Base-by-base conservation (phyloP, 2,888 invertebrate species). In the Zaprionus obscuricornis region DNA sequence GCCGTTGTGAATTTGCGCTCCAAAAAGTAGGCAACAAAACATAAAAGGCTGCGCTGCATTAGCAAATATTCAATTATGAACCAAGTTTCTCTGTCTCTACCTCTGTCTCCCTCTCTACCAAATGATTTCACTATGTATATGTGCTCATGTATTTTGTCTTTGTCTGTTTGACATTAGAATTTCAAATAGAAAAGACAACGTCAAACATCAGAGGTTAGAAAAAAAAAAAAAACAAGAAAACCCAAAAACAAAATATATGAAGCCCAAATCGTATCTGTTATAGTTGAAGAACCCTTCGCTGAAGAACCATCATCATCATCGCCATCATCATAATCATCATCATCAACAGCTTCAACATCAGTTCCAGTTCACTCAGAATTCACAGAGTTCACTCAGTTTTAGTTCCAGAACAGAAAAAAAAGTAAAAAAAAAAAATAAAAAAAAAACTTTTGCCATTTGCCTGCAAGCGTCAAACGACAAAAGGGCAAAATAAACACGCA, bases 401-500 rank as follows among this genome's bases (percentile, higher is more conserved):
- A 27, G 42, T 33, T 20, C 39, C 26, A 17, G 34, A n/a, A n/a
- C n/a, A n/a, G n/a, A 51, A 14, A 26, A 16, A 8, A 20, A 8
- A 31, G 39, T 24, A 22, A 10, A 4, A 5, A 22, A 4, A 22
- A 22, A 22, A 7, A 22, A 22, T 22, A 5, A 4, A 7, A 34
- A 22, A 46, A 46, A 81, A 77, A 82, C 72, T 77, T 77, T 82
- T 75, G 46, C 78, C 78, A 81, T 74, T 77, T 81, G 78, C 74
- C 82, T 77, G 66, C 69, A 54, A 77, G 78, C 60, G 39, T 43
- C 68, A 64, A 22, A 45, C 18, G 45, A 17, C 43, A 64, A 54
- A 65, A 77, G 75, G 75, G 76, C 76, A 69, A 64, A 67, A 74
- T 77, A 74, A 79, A 72, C 74, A 76, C 68, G 52, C 64, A 78